A percentile compares a stretch with the other conserved stretches of the same genome.
Evolutionary conservation across 2,797 vertebrate species (phyloP).

Genomic region (Tapirus indicus): DNA sequence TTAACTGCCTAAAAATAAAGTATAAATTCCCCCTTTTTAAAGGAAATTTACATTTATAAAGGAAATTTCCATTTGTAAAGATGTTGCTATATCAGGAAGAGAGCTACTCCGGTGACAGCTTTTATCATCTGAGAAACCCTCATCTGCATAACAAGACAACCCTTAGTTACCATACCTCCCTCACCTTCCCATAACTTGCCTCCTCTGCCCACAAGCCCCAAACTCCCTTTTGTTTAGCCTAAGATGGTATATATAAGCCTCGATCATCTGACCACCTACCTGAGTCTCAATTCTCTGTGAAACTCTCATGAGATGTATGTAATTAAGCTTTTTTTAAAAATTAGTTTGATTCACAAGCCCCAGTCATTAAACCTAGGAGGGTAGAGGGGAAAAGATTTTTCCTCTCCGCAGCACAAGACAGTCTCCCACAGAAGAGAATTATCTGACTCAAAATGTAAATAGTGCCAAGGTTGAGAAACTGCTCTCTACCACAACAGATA

Average conservation of each 20-base stretch:
- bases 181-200: background rate
- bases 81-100: background rate
- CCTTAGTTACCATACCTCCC: background rate
- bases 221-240: background rate
- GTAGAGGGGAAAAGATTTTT: background rate
- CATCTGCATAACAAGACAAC: background rate
- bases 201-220: background rate
- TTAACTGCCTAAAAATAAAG: background rate
- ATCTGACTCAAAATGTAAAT: background rate
- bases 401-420: background rate
- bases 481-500: background rate
- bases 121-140: background rate
- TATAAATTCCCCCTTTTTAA: background rate
- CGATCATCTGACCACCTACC: background rate
- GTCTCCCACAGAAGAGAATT: background rate
- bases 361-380: background rate
- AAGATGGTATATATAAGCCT: background rate
- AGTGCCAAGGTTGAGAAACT: background rate
- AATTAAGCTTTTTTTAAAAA: background rate
- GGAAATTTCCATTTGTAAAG: background rate
- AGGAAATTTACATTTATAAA: constrained; percentile 15
- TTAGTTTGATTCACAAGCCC: background rate
- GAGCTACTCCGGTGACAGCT: background rate
- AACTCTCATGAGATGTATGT: background rate
- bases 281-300: background rate